Evolutionary conservation across 30 jellyfish, hydroid and myxozoan species (phyloP).

Genomic region (Aurelia coerulea): DNA sequence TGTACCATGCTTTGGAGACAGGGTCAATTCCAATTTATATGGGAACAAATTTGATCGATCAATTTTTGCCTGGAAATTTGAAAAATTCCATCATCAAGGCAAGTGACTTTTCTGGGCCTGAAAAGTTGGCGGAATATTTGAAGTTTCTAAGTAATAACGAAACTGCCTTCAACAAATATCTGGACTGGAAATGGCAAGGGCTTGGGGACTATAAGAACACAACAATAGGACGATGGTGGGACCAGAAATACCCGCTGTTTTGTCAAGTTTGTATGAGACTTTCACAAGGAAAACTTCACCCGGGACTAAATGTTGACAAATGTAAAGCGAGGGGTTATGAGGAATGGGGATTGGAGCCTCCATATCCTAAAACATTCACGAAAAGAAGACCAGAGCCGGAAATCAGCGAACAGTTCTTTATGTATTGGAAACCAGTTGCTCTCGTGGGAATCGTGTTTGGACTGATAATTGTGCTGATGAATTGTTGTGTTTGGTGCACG

Average conservation of each 20-base stretch:
- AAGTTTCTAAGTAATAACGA: conserved; percentile 82
- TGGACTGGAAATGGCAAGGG: conserved; percentile 90
- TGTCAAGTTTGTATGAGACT: conserved; percentile 99
- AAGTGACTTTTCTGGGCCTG: conserved; percentile 85
- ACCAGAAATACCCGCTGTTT: conserved; percentile 87
- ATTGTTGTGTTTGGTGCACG: conserved; percentile 58
- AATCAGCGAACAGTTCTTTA: conserved; percentile 28
- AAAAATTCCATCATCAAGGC: conserved; percentile 77
- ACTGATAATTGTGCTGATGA: conserved; percentile 30
- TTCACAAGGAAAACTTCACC: conserved; percentile 90
- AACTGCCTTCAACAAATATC: conserved; percentile 86
- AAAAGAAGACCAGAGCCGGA: conserved; percentile 34
- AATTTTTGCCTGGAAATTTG: conserved; percentile 90
- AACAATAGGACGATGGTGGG: conserved; percentile 99
- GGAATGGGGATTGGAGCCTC: conserved; percentile 87
- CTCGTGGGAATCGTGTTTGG: conserved; percentile 40
- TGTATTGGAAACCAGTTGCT: conserved; percentile 62
- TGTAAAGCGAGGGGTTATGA: conserved; percentile 88
- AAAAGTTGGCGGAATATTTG: conserved; percentile 86
- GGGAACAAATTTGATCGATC: conserved; percentile 96
- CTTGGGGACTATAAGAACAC: conserved; percentile 89
- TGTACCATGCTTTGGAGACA: conserved; percentile 96
- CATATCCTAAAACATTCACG: conserved; percentile 54
- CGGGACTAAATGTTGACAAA: conserved; percentile 88
- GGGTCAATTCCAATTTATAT: conserved; percentile 97